Evolutionary conservation across 2,888 invertebrate genomes (phyloP).

Genomic region (Phorcus lineatus): DNA sequence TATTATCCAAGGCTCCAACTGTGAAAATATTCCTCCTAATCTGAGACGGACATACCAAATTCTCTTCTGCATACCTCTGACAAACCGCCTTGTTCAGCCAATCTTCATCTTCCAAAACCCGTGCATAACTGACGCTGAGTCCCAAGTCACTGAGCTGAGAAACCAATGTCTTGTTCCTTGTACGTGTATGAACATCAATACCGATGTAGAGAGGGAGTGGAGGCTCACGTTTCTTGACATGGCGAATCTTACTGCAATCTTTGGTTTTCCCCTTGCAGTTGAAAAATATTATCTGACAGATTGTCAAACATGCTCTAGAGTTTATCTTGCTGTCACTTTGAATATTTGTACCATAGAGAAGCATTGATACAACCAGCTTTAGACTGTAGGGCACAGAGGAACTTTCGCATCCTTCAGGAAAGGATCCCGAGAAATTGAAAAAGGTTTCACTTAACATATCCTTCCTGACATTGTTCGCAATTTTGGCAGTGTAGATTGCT

Average conservation of each 20-base stretch:
- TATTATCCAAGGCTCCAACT: conserved; percentile 29
- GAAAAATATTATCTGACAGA: not conserved
- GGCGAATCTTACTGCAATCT: not conserved
- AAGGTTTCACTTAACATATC: not conserved
- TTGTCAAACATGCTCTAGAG: not conserved
- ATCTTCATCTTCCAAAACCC: conserved; percentile 28
- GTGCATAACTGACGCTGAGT: conserved; percentile 23
- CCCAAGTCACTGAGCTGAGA: conserved; percentile 21
- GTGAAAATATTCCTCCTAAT: conserved; percentile 22
- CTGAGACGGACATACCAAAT: conserved; percentile 25
- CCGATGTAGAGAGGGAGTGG: conserved; percentile 27
- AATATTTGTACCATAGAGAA: conserved; percentile 14
- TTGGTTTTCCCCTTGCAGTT: not conserved
- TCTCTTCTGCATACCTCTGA: conserved; percentile 20
- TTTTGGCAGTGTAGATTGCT: not conserved
- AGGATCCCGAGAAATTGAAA: not conserved
- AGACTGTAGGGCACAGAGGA: conserved; percentile 27
- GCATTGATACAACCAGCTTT: not conserved
- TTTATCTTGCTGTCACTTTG: not conserved
- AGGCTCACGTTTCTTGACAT: not conserved
- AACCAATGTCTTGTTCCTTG: conserved; percentile 16
- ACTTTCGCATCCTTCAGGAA: conserved; percentile 24
- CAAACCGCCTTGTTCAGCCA: not conserved
- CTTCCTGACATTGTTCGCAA: not conserved
- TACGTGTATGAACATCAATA: not conserved